A percentile compares a stretch with the other conserved stretches of the same genome.
These are phyloP conservation scores for Girardinus metallicus DNA, from an alignment of 2,797 vertebrate species.

Conservation along the genomic window DNA sequence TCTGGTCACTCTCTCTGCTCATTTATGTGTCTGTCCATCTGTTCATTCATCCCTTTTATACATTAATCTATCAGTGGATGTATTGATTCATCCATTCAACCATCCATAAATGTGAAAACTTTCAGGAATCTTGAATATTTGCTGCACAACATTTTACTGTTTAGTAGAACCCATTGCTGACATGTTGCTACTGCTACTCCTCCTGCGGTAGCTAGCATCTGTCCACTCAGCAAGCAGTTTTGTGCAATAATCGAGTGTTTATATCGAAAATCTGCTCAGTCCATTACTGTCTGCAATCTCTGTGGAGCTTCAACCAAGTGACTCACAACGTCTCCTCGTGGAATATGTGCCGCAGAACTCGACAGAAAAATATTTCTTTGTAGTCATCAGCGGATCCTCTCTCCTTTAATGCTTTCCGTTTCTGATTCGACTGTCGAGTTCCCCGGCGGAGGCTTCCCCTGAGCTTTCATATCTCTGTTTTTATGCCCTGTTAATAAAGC, in stretches of 20 bases:
- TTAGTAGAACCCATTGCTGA: background rate
- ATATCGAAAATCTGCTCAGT: background rate
- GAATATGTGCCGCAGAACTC: background rate
- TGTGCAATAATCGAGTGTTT: background rate
- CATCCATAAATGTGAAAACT: background rate
- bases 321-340: background rate
- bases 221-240: background rate
- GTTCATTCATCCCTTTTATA: background rate
- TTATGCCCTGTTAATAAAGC: slow-evolving; percentile 10
- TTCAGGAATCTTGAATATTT: background rate
- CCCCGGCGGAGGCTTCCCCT: background rate
- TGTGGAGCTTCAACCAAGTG: background rate
- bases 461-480: slow-evolving; percentile 14
- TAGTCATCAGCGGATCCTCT: background rate
- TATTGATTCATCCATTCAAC: background rate
- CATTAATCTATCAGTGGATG: background rate
- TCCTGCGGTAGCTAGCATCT: background rate
- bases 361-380: background rate
- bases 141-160: background rate
- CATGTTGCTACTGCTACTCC: background rate
- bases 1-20: background rate
- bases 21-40: background rate
- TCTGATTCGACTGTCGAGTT: background rate
- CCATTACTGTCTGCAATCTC: background rate
- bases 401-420: background rate